A percentile compares a stretch with the other conserved stretches of the same genome.
These are phyloP conservation scores for Oophaga sylvatica DNA, from an alignment of 2,797 vertebrate species.

Conservation along the genomic window DNA sequence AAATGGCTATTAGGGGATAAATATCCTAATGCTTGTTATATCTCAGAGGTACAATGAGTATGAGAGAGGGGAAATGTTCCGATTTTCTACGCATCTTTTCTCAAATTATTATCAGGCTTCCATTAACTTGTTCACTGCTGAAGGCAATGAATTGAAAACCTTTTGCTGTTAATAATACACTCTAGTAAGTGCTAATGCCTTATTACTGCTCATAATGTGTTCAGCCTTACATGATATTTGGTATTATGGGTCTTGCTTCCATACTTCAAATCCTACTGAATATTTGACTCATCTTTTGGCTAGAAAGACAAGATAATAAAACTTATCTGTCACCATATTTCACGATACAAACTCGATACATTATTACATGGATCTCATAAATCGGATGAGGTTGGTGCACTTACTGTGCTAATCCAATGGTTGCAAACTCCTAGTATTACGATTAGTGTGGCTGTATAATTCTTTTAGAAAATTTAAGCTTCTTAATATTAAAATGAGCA, in stretches of 20 bases:
- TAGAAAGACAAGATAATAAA: background rate
- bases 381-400: too few species aligned
- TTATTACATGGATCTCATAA: too few species aligned
- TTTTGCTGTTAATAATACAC: slow-evolving; percentile 7
- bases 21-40: slow-evolving; percentile 60
- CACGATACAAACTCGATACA: too few species aligned
- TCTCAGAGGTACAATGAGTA: slow-evolving; percentile 9
- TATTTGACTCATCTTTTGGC: background rate
- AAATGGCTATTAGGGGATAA: slow-evolving; percentile 41
- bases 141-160: slow-evolving; percentile 23
- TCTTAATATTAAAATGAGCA: too few species aligned
- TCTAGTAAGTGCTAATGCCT: slow-evolving; percentile 7
- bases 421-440: too few species aligned
- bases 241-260: background rate
- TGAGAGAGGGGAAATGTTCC: slow-evolving; percentile 29
- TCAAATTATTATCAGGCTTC: slow-evolving; percentile 42
- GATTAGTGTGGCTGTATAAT: too few species aligned
- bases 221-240: background rate
- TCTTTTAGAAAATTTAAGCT: too few species aligned
- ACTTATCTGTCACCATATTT: too few species aligned
- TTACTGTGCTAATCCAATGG: too few species aligned
- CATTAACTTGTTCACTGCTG: slow-evolving; percentile 54
- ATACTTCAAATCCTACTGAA: background rate
- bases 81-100: slow-evolving; percentile 42
- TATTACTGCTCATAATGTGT: background rate